Evolutionary conservation across 2,113 vertebrate species (phyloP), one percentile per base, ranked within the genome.

Genomic region (Vimba vimba): DNA sequence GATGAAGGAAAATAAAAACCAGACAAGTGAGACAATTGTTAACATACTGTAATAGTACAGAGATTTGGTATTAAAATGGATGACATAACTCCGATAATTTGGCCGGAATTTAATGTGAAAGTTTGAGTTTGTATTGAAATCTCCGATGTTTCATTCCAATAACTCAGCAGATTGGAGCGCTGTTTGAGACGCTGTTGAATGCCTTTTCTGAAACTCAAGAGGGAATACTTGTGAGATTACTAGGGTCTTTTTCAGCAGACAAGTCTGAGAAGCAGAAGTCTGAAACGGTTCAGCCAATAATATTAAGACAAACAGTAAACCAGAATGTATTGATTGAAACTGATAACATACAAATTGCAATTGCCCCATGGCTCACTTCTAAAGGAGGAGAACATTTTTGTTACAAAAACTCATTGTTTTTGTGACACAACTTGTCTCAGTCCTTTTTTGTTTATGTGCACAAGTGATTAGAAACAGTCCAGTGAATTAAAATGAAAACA

Each of bases 251-350:
- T 79, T 79, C 55, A 59, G 33, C 55, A 6, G 76, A 79, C 76
- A 60, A 39, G 77, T 19, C 33, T 62, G 30, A 36, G 33, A 60
- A 79, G 23, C 21, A 30, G 25, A 15, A 77, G 15, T 30, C 50
- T 77, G n/a, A 55, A 77, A 55, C 25, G 2, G 47, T 30, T 77
- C 15, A 55, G 47, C 27, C 75, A 71, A 68, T 71, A 19, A 68
- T 55, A 55, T 82, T 71, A 82, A 23, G 12, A 21, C 62, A 71
- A 69, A 82, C 45, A 55, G 64, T 71, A 55, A 68, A 71, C 62
- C 66, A 71, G 45, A 36, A 82, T 82, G 45, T 71, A 82, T 82
- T 71, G 80, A 82, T 71, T 82, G 64, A 71, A 57, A 23, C 27
- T 82, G 25, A 25, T 82, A 17, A 30, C 25, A 68, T 71, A 82